These are phyloP conservation scores for Hipparchia semele DNA, from an alignment of 2,888 invertebrate species.

Conservation along the genomic window DNA sequence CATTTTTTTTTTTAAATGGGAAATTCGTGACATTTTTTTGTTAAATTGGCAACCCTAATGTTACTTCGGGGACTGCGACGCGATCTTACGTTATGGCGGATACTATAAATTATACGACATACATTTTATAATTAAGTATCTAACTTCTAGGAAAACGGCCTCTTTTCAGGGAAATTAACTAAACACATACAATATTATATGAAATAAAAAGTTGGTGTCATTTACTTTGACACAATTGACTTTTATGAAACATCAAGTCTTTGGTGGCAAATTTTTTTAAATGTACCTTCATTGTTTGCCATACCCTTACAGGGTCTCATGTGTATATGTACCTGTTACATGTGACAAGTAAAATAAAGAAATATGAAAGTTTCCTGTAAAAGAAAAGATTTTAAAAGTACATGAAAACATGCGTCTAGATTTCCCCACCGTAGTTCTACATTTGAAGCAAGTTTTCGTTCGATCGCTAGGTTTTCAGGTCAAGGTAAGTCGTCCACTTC, in stretches of 20 bases:
- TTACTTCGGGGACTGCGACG: not conserved
- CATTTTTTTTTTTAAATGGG: too few relatives aligned
- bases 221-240: too few relatives aligned
- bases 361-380: not conserved
- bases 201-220: too few relatives aligned
- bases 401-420: not conserved
- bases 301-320: too few relatives aligned
- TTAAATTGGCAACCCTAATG: not conserved
- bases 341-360: too few relatives aligned
- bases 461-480: constrained; percentile 22
- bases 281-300: too few relatives aligned
- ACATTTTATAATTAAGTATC: not conserved
- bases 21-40: not conserved
- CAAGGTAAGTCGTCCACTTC: constrained; percentile 12
- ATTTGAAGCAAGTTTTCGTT: constrained; percentile 19
- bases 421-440: constrained; percentile 9
- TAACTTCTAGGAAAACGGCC: not conserved
- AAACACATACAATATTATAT: too few relatives aligned
- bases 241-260: too few relatives aligned
- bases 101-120: not conserved
- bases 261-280: too few relatives aligned
- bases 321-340: too few relatives aligned
- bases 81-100: not conserved
- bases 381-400: not conserved
- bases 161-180: too few relatives aligned